These are phyloP conservation scores for Ochotona curzoniae DNA, from an alignment of 2,113 vertebrate genomes.

Conservation along the genomic window DNA sequence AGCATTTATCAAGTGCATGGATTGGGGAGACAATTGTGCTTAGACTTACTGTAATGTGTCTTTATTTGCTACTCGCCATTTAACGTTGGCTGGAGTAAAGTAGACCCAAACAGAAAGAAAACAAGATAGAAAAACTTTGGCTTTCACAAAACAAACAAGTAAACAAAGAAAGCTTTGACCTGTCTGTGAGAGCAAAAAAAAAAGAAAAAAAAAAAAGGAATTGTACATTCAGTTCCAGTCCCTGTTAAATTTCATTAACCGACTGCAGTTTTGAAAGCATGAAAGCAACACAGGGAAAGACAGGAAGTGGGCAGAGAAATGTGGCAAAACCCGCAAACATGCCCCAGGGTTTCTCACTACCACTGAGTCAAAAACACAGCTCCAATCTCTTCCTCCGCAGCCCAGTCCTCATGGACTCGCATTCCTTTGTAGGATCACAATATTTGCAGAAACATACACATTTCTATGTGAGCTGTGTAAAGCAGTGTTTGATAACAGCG, in stretches of 20 bases:
- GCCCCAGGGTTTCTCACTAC: neutral
- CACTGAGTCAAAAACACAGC: neutral
- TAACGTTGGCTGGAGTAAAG: slow-evolving; percentile 76
- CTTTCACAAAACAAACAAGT: neutral
- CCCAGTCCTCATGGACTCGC: slow-evolving; percentile 34
- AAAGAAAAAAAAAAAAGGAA: neutral
- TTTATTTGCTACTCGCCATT: slow-evolving; percentile 84
- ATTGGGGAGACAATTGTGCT: slow-evolving; percentile 81
- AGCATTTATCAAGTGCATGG: slow-evolving; percentile 82
- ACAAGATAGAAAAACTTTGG: slow-evolving; percentile 50
- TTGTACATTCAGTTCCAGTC: neutral
- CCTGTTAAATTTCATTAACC: neutral
- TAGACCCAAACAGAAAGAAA: slow-evolving; percentile 54
- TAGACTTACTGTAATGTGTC: slow-evolving; percentile 79
- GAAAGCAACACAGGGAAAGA: neutral
- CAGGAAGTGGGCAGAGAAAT: neutral
- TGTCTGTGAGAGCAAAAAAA: neutral
- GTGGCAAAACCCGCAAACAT: neutral
- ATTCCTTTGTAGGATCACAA: slow-evolving; percentile 49
- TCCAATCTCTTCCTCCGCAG: neutral
- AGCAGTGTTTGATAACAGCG: slow-evolving; percentile 36
- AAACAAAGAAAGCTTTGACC: neutral
- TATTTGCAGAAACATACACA: slow-evolving; percentile 16
- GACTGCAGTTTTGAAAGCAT: neutral
- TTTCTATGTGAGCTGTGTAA: slow-evolving; percentile 20